phyloP scores from a whole-genome alignment of 23 tunicate species.

The Phallusia fumigata region DNA sequence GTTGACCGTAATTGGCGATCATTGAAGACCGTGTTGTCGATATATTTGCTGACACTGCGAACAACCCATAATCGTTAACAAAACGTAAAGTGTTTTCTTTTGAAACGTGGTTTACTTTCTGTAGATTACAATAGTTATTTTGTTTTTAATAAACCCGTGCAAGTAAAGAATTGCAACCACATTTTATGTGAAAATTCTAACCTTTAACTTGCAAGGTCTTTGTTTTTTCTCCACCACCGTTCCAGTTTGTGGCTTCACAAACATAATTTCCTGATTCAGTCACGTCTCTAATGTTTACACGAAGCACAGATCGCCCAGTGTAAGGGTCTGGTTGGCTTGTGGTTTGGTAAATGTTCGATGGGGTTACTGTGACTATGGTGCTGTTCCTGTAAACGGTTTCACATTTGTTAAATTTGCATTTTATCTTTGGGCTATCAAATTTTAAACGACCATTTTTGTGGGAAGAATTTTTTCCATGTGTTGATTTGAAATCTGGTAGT shows the following conservation, averaged over 20 bases:
- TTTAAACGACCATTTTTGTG: too few species aligned
- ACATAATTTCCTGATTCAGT: not conserved
- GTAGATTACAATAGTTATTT: too few species aligned
- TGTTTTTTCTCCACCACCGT: not conserved
- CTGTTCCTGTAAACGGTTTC: too few species aligned
- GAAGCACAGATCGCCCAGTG: not conserved
- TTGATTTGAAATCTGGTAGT: too few species aligned
- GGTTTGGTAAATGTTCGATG: not conserved
- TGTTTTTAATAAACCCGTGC: not conserved
- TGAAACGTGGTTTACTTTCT: too few species aligned
- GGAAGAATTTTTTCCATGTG: too few species aligned
- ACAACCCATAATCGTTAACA: too few species aligned
- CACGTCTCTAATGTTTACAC: not conserved
- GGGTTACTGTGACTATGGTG: too few species aligned
- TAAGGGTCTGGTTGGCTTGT: not conserved
- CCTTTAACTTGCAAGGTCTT: not conserved
- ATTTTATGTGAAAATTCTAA: not conserved
- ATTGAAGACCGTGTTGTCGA: not conserved
- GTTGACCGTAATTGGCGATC: not conserved
- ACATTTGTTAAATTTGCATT: too few species aligned
- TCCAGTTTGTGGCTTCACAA: constrained; percentile 12
- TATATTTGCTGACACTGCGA: not conserved
- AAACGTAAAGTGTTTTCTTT: too few species aligned
- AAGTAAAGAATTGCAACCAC: not conserved
- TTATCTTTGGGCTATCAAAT: too few species aligned